Evolutionary conservation across 2,113 vertebrate genomes (phyloP), one percentile per base, ranked within the genome.

Genomic region (Suricata suricatta): DNA sequence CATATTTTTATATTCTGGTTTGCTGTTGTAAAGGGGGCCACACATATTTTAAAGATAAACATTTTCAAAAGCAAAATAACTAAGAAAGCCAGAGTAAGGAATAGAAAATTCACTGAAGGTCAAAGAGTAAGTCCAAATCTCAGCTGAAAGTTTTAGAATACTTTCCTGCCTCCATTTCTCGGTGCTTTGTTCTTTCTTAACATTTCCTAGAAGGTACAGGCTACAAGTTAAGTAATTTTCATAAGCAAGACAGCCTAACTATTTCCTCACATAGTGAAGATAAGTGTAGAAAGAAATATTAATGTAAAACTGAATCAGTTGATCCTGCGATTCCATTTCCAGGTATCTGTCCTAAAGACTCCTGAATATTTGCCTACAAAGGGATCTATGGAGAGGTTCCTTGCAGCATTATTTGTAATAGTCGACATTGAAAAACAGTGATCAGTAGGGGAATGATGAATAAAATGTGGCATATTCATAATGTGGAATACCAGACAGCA

Each of bases 1-100:
- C 41, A 84, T 25, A 94, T 90, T 94, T 96, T 87, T 84, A 77
- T 88, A 80, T 93, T 95, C 96, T 93, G 13, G n/a, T 35, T 81
- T 57, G 25, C 44, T 74, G 63, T 63, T 66, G 27, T 96, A 95
- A 95, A 90, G 41, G 3, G 6, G 0, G 33, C 47, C 2, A 95
- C 29, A 90, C n/a, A 33, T 72, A 93, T 79, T 97, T 96, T 87
- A 92, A 85, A 90, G 71, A 88, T 38, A 85, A 79, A 90, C 50
- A 76, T 38, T 84, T 93, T 95, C 57, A 91, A 94, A 95, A 93
- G 44, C 7, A 95, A 97, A 97, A 44, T 76, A 94, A 77, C 23
- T 94, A 81, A 93, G 60, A 84, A 96, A 88, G 50, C 15, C 64
- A 50, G 7, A 29, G 0, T 35, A 38, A 84, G 74, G 47, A 29